Percentiles rank a stretch among this genome's conserved stretches.
phyloP scores from a whole-genome alignment of 2,113 vertebrate species.

The Hemicordylus capensis region DNA sequence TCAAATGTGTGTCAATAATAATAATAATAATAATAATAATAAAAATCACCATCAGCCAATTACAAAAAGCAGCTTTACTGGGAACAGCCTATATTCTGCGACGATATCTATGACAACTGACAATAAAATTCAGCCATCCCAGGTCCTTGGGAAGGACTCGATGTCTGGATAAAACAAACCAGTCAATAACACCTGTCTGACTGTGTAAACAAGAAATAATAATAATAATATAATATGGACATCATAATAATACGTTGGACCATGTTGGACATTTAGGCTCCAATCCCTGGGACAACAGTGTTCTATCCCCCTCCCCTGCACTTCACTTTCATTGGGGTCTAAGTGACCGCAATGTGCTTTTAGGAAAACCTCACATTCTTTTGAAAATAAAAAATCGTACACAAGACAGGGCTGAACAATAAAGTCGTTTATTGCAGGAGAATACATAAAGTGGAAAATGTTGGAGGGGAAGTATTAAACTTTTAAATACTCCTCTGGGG shows the following conservation, averaged over 20 bases:
- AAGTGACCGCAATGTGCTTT: not conserved
- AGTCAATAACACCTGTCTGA: too few species aligned
- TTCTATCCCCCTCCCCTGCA: not conserved
- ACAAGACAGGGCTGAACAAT: not conserved
- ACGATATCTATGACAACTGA: too few species aligned
- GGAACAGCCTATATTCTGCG: too few species aligned
- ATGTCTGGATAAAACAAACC: too few species aligned
- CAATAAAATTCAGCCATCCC: too few species aligned
- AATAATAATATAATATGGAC: too few species aligned
- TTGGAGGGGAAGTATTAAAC: not conserved
- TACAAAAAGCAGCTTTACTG: too few species aligned
- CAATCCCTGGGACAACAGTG: not conserved
- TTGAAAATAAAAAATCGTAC: not conserved
- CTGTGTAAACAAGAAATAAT: too few species aligned
- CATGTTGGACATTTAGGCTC: not conserved
- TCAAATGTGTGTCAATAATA: too few species aligned
- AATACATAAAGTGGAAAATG: not conserved
- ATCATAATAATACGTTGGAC: not conserved
- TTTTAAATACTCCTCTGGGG: not conserved
- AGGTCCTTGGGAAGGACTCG: too few species aligned
- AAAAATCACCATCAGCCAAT: too few species aligned
- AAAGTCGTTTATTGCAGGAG: not conserved
- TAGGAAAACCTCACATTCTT: not conserved
- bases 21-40: too few species aligned
- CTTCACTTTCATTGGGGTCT: not conserved